Base-by-base conservation (phyloP, 2,113 vertebrate genomes). In the Thunnus thynnus region DNA sequence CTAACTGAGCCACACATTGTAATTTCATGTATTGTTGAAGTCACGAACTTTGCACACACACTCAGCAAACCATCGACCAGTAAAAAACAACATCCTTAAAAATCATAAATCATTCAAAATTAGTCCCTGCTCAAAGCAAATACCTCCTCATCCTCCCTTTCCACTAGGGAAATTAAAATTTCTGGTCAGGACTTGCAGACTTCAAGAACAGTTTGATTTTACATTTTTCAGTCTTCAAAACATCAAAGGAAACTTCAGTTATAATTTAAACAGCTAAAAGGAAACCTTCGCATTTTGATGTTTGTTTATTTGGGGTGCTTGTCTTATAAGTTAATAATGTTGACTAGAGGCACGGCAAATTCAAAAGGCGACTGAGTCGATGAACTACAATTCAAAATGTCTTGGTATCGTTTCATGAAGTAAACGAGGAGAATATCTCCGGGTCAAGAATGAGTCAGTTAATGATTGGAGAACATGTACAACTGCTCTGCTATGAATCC, bases 381-480 rank as follows among this genome's bases (percentile, higher is more conserved):
- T 60, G 32, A 78, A 27, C 52, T 17, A 48, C 56, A 51, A 25
- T 0, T 36, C 18, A 36, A 0, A 72, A 78, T 10, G 61, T 36
- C 62, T 74, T 51, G 48, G 58, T 32, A 36, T 69, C 12, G 36
- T 56, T 82, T 78, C 41, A 58, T 58, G 72, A 1, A n/a, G 18
- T 60, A 52, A 61, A 79, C 20, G 10, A 25, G 76, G 41, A 27
- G 44, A 51, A 86, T 47, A 44, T 92, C 83, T 88, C 70, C 81
- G 27, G 77, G 50, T 69, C 58, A 76, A 88, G 86, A 88, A 87
- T 20, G 36, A 52, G 72, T 74, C 41, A 22, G 94, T 95, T 94
- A 95, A 95, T 95, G 88, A 95, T 94, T 94, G 82, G 68, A 92
- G 81, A 84, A 90, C 80, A 83, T 88, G 93, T 86, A 94, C 77